Base-by-base conservation (phyloP, 2,797 vertebrate species). In the Coilia nasus region DNA sequence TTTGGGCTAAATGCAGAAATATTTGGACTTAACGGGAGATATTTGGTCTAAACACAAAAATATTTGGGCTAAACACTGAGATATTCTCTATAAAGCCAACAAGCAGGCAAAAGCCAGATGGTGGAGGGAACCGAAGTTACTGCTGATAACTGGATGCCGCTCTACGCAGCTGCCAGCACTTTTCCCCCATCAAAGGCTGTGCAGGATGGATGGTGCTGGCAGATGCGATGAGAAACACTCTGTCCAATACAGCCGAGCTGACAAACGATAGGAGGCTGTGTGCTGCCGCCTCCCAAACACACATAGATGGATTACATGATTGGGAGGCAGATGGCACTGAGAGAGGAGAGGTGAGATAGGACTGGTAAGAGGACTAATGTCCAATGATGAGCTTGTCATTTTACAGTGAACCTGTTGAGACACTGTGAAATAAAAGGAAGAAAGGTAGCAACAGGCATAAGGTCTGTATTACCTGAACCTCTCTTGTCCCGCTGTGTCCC, bases 401-500 rank as follows among this genome's bases (percentile, higher is more conserved):
- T 78, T 41, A 31, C 12, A 2, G 28, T 67, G 64, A 67, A 11
- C 25, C 28, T 71, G 6, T 17, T 71, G 10, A 25, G 23, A 64
- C 28, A n/a, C 11, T 2, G 31, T 78, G 71, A 75, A 75, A 75
- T 7, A 6, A 75, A 75, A 12, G 25, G 62, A 71, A 28, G 31
- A 15, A 31, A 2, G 14, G 28, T 31, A 71, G 64, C 23, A 67
- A 28, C 62, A 28, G 62, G 23, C 23, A 11, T 23, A n/a, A 28
- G 25, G 25, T 10, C 31, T 78, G 71, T 19, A 75, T 3, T 83
- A 98, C 97, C 97, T 96, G 93, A 98, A 98, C 21, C 97, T 93
- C 86, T 98, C 97, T 91, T 98, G 97, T 89, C 97, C 97, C 1
- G 97, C 97, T 2, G 97, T 98, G 90, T 98, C 97, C 97, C 97